Evolutionary conservation across 2,113 vertebrate species (phyloP), one percentile per base, ranked within the genome.

Genomic region (Actinemys pallida): DNA sequence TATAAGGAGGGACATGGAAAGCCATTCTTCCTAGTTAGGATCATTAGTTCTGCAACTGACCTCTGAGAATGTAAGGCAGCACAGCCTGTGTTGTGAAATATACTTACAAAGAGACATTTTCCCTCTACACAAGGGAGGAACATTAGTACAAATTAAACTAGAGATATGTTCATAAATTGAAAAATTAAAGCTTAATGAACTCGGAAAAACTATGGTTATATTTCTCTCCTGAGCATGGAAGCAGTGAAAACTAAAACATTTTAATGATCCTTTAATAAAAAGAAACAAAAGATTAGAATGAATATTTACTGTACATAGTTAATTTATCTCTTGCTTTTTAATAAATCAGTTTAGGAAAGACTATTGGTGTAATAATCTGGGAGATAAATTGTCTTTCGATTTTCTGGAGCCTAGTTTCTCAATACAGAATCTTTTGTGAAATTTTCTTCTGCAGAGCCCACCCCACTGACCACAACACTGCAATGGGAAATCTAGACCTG

Each of bases 171-270:
- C 57, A 3, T 84, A 75, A 59, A 93, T 79, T 87, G 45, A 89
- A 97, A 95, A 93, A 86, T 84, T 57, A 84, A 90, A 87, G 1
- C 91, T 95, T 81, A 93, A 93, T 93, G 75, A 93, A 59, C 2
- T 22, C 49, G 39, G 42, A 35, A 88, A 92, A 86, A 89, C 31
- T n/a, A 81, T 82, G 10, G 17, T 4, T 56, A 62, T 81, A 81
- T 90, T 94, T 86, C 39, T 91, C 9, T 89, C 29, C 7, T 14
- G 88, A 82, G 16, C 2, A 39, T 47, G 31, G 54, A 39, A 95
- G 29, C 16, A 92, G 24, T 29, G 94, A 87, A 87, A 39, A 42
- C 14, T 0, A 83, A 84, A 80, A 76, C 45, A 57, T 35, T 39
- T 8, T 92, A 12, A 54, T 19, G 45, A 25, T 78, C 83, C 54